Evolutionary conservation across 2,113 vertebrate genomes (phyloP).

Genomic region (Caranx melampygus): DNA sequence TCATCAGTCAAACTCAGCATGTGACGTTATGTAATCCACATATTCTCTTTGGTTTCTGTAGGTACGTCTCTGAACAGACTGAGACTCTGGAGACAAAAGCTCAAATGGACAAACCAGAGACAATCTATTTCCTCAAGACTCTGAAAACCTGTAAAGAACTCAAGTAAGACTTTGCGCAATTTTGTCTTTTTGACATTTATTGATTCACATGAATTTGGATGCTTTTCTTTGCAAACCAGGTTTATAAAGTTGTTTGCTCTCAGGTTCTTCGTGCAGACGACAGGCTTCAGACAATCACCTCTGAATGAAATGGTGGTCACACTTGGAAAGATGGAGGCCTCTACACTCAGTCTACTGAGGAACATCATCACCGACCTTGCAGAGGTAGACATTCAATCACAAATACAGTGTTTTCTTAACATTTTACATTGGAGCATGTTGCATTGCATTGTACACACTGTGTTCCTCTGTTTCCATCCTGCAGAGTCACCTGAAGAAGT

Average conservation of each 20-base stretch:
- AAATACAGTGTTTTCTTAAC: neutral
- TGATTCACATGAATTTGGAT: neutral
- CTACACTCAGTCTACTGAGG: slow-evolving; percentile 32
- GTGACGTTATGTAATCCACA: neutral
- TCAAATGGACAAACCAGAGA: slow-evolving; percentile 3
- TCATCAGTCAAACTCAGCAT: neutral
- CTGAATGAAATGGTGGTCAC: neutral
- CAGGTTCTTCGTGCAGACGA: slow-evolving; percentile 47
- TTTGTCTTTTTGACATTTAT: neutral
- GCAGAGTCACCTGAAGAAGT: slow-evolving; percentile 58
- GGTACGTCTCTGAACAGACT: slow-evolving; percentile 51
- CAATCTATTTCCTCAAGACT: slow-evolving; percentile 49
- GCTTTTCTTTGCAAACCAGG: neutral
- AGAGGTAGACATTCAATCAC: slow-evolving; percentile 46
- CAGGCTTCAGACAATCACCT: neutral
- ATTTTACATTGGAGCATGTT: neutral
- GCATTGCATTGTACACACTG: neutral
- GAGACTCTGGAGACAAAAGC: neutral
- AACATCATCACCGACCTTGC: neutral
- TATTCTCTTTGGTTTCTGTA: slow-evolving; percentile 11
- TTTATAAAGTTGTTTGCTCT: slow-evolving; percentile 2
- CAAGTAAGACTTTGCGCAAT: slow-evolving; percentile 47
- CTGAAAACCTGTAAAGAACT: slow-evolving; percentile 67
- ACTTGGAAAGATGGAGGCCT: slow-evolving; percentile 47
- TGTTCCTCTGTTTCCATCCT: neutral